Evolutionary conservation across 2,888 invertebrate species (phyloP).

Genomic region (Harpalus rubripes): DNA sequence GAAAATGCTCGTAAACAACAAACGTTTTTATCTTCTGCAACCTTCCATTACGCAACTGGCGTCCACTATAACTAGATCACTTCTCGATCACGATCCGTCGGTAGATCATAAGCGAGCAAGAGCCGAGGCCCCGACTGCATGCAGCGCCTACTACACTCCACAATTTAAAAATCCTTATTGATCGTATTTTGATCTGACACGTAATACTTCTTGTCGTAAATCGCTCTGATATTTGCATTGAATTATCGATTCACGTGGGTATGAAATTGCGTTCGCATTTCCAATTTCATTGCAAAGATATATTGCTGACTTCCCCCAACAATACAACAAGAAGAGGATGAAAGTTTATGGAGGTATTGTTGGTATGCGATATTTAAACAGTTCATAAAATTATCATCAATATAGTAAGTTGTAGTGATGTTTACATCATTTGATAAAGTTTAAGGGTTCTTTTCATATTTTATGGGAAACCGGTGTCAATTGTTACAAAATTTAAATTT

Average conservation of each 20-base stretch:
- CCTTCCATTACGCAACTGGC: background rate
- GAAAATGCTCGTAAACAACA: no score
- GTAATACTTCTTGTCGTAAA: conserved; percentile 54
- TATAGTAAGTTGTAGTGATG: no score
- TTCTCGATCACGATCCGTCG: conserved; percentile 26
- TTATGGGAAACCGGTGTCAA: no score
- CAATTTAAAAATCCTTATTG: conserved; percentile 36
- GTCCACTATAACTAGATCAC: conserved; percentile 19
- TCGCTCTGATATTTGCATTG: conserved; percentile 52
- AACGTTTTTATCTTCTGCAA: background rate
- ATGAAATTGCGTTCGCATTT: conserved; percentile 50
- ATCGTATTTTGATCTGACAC: conserved; percentile 53
- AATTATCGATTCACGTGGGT: conserved; percentile 47
- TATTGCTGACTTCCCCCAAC: conserved; percentile 16
- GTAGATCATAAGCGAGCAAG: conserved; percentile 32
- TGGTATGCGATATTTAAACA: background rate
- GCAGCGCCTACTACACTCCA: conserved; percentile 31
- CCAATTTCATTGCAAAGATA: conserved; percentile 41
- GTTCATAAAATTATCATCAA: no score
- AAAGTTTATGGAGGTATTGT: background rate
- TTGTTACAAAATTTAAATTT: no score
- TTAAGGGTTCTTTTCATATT: no score
- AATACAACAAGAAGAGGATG: background rate
- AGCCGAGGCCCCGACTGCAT: conserved; percentile 6
- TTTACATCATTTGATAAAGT: no score